These are phyloP conservation scores for Piprites chloris DNA, from an alignment of 2,113 vertebrate species.

Conservation along the genomic window DNA sequence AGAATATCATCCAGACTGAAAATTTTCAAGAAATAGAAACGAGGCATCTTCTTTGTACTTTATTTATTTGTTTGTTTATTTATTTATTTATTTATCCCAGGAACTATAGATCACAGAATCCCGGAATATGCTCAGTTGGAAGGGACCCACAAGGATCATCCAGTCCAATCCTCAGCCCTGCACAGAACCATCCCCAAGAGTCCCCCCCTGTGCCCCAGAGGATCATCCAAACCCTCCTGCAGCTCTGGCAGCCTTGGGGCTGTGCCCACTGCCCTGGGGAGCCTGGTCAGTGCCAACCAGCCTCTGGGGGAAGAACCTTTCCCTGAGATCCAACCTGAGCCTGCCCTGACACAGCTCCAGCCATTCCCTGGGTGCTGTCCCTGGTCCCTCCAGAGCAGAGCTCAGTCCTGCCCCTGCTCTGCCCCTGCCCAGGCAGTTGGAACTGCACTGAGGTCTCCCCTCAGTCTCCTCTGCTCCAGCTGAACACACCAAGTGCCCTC, in stretches of 20 bases:
- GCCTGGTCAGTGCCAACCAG: not conserved
- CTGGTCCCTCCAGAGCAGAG: not conserved
- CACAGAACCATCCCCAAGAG: not conserved
- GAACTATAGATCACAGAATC: not conserved
- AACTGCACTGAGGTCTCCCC: not conserved
- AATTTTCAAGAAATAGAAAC: not conserved
- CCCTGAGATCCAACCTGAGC: not conserved
- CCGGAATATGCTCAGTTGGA: not conserved
- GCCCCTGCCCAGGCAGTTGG: too few species aligned
- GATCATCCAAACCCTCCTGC: not conserved
- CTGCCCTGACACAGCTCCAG: not conserved
- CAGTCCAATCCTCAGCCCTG: not conserved
- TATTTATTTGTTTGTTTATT: not conserved
- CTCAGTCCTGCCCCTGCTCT: too few species aligned
- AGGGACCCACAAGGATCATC: not conserved
- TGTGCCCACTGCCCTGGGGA: not conserved
- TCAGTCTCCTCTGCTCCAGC: not conserved
- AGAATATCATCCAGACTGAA: not conserved
- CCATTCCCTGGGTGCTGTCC: not conserved
- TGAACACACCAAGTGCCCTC: not conserved
- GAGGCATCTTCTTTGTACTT: not conserved
- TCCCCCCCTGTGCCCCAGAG: not conserved
- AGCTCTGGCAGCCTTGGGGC: not conserved
- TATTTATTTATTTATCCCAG: too few species aligned
- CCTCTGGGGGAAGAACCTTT: not conserved